Percentiles rank a stretch among this genome's conserved stretches.
Conservation (phyloP, 1,140 invertebrate genomes). For the Phthorimaea operculella region DNA sequence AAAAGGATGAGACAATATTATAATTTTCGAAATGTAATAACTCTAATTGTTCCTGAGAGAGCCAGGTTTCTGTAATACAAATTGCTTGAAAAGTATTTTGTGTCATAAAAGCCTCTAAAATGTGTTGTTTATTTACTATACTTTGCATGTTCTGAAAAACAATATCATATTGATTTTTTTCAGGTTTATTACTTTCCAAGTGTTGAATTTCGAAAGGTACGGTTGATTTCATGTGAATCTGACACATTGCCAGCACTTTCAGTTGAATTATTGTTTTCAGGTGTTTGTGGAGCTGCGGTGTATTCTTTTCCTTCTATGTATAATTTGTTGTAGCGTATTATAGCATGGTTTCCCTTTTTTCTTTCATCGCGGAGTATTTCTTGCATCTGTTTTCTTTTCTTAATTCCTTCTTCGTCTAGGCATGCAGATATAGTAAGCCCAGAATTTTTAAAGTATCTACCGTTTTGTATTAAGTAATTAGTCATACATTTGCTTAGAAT, state of each 20-base stretch:
- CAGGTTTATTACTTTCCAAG: not conserved
- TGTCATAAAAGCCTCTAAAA: constrained; percentile 16
- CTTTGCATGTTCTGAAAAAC: constrained; percentile 25
- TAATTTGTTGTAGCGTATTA: not conserved
- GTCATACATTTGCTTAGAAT: not conserved
- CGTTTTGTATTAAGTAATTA: not conserved
- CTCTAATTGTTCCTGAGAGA: constrained; percentile 12
- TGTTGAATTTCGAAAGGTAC: not conserved
- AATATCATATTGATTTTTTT: constrained; percentile 6
- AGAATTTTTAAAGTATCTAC: not conserved
- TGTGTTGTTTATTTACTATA: constrained; percentile 17
- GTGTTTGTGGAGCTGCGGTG: not conserved
- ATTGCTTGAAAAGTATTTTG: constrained; percentile 13
- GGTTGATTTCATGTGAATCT: not conserved
- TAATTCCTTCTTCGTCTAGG: not conserved
- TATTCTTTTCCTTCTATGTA: not conserved
- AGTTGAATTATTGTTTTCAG: not conserved
- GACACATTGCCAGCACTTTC: not conserved
- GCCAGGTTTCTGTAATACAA: constrained; percentile 21
- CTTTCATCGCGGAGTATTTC: not conserved
- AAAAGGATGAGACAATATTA: not conserved
- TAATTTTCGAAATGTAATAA: constrained; percentile 1
- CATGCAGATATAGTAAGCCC: not conserved
- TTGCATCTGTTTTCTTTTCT: not conserved
- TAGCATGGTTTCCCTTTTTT: not conserved